Conservation (phyloP, 2,113 vertebrate genomes). For the Serinus canaria region DNA sequence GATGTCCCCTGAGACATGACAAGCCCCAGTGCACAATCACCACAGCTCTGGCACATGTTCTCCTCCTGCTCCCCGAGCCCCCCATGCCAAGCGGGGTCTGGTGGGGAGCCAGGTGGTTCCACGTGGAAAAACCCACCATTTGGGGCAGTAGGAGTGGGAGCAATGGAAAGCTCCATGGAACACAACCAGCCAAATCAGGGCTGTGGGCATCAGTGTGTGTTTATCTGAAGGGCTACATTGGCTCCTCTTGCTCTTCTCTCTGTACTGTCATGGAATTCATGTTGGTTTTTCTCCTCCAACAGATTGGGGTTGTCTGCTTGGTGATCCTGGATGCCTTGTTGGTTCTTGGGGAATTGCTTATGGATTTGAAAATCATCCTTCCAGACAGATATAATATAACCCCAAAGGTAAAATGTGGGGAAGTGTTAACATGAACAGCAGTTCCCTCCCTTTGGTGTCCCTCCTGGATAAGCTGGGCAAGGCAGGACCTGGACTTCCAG, state of each 20-base stretch:
- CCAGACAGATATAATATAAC: conserved; percentile 74
- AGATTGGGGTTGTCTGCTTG: conserved; percentile 88
- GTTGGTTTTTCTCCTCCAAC: background rate
- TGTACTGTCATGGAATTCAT: background rate
- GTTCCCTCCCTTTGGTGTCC: background rate
- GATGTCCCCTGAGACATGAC: background rate
- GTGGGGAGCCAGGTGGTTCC: background rate
- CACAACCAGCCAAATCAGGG: accelerated
- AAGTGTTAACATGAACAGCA: accelerated
- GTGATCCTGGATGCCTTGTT: conserved; percentile 90
- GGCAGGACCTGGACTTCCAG: background rate
- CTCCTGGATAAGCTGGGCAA: background rate
- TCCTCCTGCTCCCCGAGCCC: accelerated
- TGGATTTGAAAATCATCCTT: conserved; percentile 86
- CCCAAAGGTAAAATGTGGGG: conserved; percentile 71
- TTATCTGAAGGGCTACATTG: background rate
- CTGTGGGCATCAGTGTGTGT: background rate
- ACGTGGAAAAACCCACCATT: background rate
- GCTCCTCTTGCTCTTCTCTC: background rate
- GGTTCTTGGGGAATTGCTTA: conserved; percentile 87
- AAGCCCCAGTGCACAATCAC: background rate
- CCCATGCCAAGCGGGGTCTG: accelerated
- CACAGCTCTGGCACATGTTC: accelerated
- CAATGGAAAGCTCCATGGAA: background rate
- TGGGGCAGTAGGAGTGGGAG: accelerated